Conservation (phyloP, 1,140 invertebrate species). For the Ips nitidus region DNA sequence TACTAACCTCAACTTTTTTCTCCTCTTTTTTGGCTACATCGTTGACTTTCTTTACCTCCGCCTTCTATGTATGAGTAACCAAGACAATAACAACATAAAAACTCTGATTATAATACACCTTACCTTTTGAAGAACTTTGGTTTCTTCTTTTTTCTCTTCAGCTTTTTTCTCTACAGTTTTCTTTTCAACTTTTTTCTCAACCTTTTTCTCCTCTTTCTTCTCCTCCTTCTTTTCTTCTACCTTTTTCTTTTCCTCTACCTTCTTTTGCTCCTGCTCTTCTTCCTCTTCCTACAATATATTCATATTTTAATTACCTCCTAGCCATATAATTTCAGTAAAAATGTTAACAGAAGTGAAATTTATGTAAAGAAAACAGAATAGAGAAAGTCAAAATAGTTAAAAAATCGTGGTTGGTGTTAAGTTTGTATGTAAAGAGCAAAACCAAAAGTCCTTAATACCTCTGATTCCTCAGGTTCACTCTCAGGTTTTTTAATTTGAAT, state of each 20-base stretch:
- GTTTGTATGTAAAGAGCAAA: background rate
- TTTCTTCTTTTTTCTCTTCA: conserved; percentile 56
- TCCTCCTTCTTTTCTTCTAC: conserved; percentile 53
- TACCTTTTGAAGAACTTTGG: conserved; percentile 48
- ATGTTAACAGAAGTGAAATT: too few species aligned
- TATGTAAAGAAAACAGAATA: too few species aligned
- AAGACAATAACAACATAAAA: background rate
- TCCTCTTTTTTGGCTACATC: conserved; percentile 54
- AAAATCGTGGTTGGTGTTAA: background rate
- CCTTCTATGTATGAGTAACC: conserved; percentile 44
- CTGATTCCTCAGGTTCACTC: conserved; percentile 26
- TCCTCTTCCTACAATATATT: conserved; percentile 25
- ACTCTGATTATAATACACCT: conserved; percentile 25
- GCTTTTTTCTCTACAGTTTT: conserved; percentile 49
- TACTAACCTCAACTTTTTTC: conserved; percentile 48
- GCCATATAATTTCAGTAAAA: background rate
- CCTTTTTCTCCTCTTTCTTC: conserved; percentile 40
- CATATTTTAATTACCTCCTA: background rate
- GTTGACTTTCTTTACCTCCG: conserved; percentile 55
- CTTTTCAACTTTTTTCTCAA: conserved; percentile 50
- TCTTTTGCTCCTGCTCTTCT: conserved; percentile 33
- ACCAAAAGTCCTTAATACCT: conserved; percentile 26
- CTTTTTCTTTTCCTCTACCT: conserved; percentile 35
- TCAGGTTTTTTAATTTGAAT: conserved; percentile 1
- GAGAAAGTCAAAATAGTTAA: background rate